phyloP scores from a whole-genome alignment of 2,888 invertebrate species.

The Deilephila elpenor region DNA sequence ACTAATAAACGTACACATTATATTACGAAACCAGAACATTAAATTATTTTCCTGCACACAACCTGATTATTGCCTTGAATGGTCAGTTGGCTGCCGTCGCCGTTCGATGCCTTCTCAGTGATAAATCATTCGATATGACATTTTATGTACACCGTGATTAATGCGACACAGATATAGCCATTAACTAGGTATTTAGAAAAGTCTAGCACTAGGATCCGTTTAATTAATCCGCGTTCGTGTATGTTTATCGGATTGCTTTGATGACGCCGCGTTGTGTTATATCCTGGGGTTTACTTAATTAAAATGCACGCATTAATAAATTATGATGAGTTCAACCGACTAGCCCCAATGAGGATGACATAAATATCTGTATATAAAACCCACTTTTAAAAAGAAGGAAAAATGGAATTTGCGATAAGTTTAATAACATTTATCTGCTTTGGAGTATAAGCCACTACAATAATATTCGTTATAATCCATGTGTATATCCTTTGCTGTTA shows the following conservation, averaged over 20 bases:
- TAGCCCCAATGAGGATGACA: no score
- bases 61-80: constrained; percentile 22
- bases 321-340: no score
- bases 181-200: constrained; percentile 17
- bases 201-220: constrained; percentile 9
- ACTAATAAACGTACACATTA: not conserved
- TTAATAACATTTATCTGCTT: not conserved
- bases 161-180: constrained; percentile 22
- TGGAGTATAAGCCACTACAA: not conserved
- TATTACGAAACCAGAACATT: constrained; percentile 3
- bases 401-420: no score
- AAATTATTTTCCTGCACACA: constrained; percentile 13
- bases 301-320: not conserved
- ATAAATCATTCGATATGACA: constrained; percentile 24
- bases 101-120: constrained; percentile 15
- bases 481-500: no score
- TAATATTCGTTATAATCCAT: no score
- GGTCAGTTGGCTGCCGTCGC: constrained; percentile 5
- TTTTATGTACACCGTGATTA: constrained; percentile 13
- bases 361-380: no score
- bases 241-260: constrained; percentile 5
- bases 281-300: not conserved
- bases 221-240: constrained; percentile 17
- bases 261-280: constrained; percentile 10
- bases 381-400: no score